Conservation (phyloP, 2,113 vertebrate species). For the Ciconia stormi region DNA sequence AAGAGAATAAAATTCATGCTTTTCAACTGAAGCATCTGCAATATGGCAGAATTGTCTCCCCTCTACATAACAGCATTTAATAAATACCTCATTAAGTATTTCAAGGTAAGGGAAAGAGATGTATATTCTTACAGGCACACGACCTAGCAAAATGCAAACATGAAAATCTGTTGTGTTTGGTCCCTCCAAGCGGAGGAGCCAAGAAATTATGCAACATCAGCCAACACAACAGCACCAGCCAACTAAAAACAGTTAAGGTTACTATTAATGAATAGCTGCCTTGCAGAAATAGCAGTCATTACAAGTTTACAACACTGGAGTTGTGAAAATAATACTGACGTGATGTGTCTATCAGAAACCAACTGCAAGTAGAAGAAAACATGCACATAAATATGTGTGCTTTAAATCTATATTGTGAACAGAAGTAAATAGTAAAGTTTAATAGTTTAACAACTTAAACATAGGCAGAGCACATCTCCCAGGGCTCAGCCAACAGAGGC, state of each 20-base stretch:
- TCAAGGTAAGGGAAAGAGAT: neutral
- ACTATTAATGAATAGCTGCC: neutral
- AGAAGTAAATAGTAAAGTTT: neutral
- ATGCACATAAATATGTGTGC: fast-evolving
- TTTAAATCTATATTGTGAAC: neutral
- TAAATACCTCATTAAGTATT: neutral
- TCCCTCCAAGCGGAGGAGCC: neutral
- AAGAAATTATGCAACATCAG: neutral
- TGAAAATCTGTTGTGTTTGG: neutral
- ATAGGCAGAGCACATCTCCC: neutral
- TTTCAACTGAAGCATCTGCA: neutral
- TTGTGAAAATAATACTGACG: neutral
- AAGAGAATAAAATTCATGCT: neutral
- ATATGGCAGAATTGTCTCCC: neutral
- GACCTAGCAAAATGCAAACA: neutral
- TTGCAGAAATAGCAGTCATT: neutral
- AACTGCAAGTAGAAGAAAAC: neutral
- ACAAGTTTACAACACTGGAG: neutral
- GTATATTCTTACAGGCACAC: neutral
- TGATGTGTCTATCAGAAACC: neutral
- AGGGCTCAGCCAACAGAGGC: neutral
- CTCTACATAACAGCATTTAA: neutral
- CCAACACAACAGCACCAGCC: neutral
- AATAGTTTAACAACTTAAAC: neutral
- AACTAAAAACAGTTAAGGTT: neutral